Base-by-base conservation (phyloP, 1,140 invertebrate genomes). In the Drosophila pectinifera region DNA sequence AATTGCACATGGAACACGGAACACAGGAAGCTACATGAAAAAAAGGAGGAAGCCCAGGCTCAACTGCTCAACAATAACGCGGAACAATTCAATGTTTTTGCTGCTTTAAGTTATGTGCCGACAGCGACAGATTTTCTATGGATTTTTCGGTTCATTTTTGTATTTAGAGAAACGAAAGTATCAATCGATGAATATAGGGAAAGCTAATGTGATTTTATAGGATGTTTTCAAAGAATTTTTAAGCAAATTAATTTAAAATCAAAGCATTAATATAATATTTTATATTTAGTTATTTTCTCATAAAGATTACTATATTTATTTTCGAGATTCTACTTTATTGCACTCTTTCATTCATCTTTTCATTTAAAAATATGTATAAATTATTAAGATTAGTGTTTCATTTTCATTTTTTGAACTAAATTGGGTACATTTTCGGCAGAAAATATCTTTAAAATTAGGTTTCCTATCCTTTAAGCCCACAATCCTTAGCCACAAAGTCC, bases 1-100 rank as follows among this genome's bases (percentile, higher is more conserved):
- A 89, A 89, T 89, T 89, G 84, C 84, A 89, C 84, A 89, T 89
- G 84, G 84, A 80, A 89, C 77, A 84, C 80, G 73, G 73, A 59
- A 14, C 56, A 56, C 61, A 51, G 42, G 31, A 55, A 42, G 59
- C 24, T 34, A 24, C 42, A 24, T 43, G 41, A 49, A 49, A 57
- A 51, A 39, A 34, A 54, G 53, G 45, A 54, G 55, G 67, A 64
- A 63, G n/a, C 51, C 20, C 61, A 14, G 39, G 42, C 63, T 67
- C 43, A 61, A 51, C 49, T 41, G 38, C 59, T 63, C 38, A 79
- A 79, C 63, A 68, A 78, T 62, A 78, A 63, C 57, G 75, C 42
- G 42, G 18, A 62, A 88, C 67, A 76, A 82, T 76, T 77, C 63
- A 82, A 82, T 86, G 83, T 86, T 85, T 86, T 72, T 20, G 65